phyloP scores from a whole-genome alignment of 2,113 vertebrate species.

The Caloenas nicobarica region DNA sequence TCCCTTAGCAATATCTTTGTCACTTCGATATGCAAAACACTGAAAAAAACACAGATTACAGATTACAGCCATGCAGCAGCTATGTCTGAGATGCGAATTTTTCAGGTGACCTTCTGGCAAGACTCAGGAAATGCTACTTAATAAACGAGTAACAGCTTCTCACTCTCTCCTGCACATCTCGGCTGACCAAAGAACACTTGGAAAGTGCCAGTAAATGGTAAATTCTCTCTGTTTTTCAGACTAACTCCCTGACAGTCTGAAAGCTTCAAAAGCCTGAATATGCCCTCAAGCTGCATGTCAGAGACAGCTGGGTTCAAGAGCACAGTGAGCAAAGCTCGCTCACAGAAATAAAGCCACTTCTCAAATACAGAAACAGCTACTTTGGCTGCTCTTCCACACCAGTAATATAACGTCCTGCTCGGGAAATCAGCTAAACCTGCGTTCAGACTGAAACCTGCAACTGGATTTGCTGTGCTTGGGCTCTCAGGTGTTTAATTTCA shows the following conservation, averaged over 20 bases:
- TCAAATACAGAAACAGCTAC: neutral
- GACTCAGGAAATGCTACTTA: neutral
- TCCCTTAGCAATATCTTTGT: neutral
- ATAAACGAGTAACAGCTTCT: conserved; percentile 2
- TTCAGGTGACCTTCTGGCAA: conserved; percentile 32
- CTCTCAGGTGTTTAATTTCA: neutral
- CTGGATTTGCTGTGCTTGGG: neutral
- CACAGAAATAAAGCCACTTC: neutral
- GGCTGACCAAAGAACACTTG: neutral
- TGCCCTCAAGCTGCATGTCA: neutral
- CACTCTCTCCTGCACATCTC: neutral
- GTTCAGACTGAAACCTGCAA: neutral
- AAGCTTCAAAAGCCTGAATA: neutral
- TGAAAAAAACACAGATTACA: neutral
- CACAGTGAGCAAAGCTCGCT: neutral
- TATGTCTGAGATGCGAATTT: neutral
- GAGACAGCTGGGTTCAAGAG: neutral
- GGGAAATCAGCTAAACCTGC: neutral
- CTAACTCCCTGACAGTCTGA: neutral
- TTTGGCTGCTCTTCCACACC: neutral
- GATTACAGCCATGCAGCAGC: neutral
- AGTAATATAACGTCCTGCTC: neutral
- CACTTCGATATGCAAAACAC: neutral
- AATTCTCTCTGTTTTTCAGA: neutral
- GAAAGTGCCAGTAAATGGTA: neutral